Evolutionary conservation across 1,140 invertebrate genomes (phyloP).

Genomic region (Aleiodes sp.): DNA sequence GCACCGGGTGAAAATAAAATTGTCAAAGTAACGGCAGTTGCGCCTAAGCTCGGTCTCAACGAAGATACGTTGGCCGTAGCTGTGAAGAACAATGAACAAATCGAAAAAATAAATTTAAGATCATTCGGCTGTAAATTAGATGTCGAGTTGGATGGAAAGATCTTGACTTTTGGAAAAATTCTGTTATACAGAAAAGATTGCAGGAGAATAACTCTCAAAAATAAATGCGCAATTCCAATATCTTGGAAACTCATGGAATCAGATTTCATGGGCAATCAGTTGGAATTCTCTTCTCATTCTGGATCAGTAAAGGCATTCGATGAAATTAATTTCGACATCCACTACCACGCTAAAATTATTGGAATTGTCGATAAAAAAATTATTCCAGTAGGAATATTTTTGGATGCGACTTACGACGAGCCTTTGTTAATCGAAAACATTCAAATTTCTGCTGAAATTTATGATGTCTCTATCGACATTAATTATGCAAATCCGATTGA

Average conservation of each 20-base stretch:
- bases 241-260: conserved; percentile 41
- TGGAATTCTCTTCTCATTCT: conserved; percentile 23
- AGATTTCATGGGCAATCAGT: neutral
- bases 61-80: conserved; percentile 41
- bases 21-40: conserved; percentile 42
- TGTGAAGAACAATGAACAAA: conserved; percentile 46
- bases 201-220: conserved; percentile 37
- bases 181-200: conserved; percentile 43
- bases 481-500: conserved; percentile 49
- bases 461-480: conserved; percentile 50
- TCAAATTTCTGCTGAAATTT: conserved; percentile 47
- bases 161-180: conserved; percentile 44
- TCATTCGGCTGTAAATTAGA: conserved; percentile 44
- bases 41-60: conserved; percentile 38
- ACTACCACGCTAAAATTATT: conserved; percentile 43
- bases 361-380: conserved; percentile 19
- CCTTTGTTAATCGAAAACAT: conserved; percentile 43
- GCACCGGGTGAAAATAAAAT: conserved; percentile 29
- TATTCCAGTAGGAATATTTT: conserved; percentile 42
- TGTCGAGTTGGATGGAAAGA: conserved; percentile 43
- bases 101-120: conserved; percentile 45
- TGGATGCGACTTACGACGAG: conserved; percentile 42
- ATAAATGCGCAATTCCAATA: conserved; percentile 37
- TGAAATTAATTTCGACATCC: conserved; percentile 40
- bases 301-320: conserved; percentile 34